A percentile compares a stretch with the other conserved stretches of the same genome.
These are phyloP conservation scores for Aricia agestis DNA, from an alignment of 1,140 invertebrate species.

Conservation along the genomic window DNA sequence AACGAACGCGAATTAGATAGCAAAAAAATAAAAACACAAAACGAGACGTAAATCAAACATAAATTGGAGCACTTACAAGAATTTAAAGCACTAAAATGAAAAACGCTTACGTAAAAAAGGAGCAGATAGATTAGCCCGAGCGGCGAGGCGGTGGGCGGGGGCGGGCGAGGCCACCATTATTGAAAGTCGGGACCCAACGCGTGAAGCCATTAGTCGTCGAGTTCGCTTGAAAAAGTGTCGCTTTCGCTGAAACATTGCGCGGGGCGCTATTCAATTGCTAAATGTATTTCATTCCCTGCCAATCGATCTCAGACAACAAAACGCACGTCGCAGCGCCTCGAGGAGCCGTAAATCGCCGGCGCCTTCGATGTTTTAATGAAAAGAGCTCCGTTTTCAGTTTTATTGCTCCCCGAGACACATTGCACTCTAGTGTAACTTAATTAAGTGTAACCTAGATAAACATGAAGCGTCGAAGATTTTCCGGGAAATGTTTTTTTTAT, in stretches of 20 bases:
- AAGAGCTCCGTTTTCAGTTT: conserved; percentile 47
- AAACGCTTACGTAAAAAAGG: conserved; percentile 40
- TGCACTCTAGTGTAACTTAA: conserved; percentile 10
- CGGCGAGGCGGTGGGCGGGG: conserved; percentile 33
- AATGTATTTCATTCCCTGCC: conserved; percentile 71
- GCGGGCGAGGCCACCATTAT: conserved; percentile 53
- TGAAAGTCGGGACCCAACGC: conserved; percentile 64
- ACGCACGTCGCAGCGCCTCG: conserved; percentile 63
- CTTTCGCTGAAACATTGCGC: conserved; percentile 65
- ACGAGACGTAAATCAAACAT: background rate
- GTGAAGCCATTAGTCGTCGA: conserved; percentile 65
- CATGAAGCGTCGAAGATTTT: background rate
- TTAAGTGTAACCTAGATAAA: conserved; percentile 6
- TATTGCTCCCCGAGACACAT: conserved; percentile 30
- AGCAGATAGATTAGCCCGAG: conserved; percentile 49
- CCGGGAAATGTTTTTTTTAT: background rate
- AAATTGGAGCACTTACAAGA: conserved; percentile 20
- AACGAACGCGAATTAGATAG: background rate
- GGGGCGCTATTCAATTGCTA: conserved; percentile 66
- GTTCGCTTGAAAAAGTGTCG: conserved; percentile 67
- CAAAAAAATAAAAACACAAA: conserved; percentile 1
- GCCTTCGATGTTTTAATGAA: conserved; percentile 66
- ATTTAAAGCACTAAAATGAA: conserved; percentile 19
- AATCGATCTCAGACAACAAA: conserved; percentile 73
- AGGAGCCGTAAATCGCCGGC: conserved; percentile 62